Conservation (phyloP, 2,797 vertebrate genomes). For the Aplochiton taeniatus region DNA sequence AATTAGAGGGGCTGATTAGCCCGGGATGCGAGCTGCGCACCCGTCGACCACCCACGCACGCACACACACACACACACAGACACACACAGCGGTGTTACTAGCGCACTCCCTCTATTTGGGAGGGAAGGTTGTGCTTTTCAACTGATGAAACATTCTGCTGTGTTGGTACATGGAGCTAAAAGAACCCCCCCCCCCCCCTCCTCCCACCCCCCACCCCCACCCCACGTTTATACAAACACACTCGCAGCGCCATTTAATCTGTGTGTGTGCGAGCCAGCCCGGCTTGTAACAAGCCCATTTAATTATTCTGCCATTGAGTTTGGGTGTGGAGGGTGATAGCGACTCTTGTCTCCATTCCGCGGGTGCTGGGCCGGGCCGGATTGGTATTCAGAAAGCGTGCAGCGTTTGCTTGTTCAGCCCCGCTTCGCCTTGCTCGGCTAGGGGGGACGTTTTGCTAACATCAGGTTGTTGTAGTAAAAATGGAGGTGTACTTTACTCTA, state of each 20-base stretch:
- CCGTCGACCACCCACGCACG: too few species aligned
- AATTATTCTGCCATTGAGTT: slow-evolving; percentile 67
- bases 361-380: slow-evolving; percentile 31
- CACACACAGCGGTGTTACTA: slow-evolving; percentile 13
- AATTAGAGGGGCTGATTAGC: slow-evolving; percentile 13
- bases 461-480: too few species aligned
- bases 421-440: slow-evolving; percentile 9
- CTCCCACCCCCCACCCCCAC: slow-evolving; percentile 37
- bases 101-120: slow-evolving; percentile 18
- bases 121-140: slow-evolving; percentile 31
- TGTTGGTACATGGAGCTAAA: slow-evolving; percentile 33
- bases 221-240: neutral
- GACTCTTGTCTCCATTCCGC: slow-evolving; percentile 61
- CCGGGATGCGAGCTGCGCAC: neutral
- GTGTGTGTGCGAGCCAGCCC: slow-evolving; percentile 52
- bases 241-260: slow-evolving; percentile 4
- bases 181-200: slow-evolving; percentile 32
- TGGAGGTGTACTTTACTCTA: too few species aligned
- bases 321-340: slow-evolving; percentile 36
- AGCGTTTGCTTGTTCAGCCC: slow-evolving; percentile 2
- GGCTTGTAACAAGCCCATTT: slow-evolving; percentile 47
- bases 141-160: slow-evolving; percentile 44
- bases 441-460: too few species aligned
- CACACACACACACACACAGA: slow-evolving; percentile 8
- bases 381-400: slow-evolving; percentile 50